Evolutionary conservation across 2,888 invertebrate species (phyloP).

Genomic region (Calephelis perditalis): DNA sequence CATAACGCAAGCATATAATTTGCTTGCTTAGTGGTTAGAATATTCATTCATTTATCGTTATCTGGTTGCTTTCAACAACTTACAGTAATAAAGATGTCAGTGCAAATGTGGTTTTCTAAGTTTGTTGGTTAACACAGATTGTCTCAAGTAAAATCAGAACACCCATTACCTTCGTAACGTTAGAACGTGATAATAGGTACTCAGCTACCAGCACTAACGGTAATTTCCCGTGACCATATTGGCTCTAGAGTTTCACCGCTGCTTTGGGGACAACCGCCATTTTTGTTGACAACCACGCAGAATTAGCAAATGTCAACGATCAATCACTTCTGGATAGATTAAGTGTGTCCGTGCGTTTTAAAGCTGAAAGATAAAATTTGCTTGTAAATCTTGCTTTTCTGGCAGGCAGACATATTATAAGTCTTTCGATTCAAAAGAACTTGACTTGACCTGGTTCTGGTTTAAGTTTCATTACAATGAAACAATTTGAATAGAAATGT

Average conservation of each 20-base stretch:
- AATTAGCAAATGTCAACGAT: constrained; percentile 6
- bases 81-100: not conserved
- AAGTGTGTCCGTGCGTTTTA: too few species aligned
- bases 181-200: constrained; percentile 9
- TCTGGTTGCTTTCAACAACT: too few species aligned
- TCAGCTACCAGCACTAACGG: constrained; percentile 23
- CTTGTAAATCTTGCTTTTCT: too few species aligned
- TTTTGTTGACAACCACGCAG: constrained; percentile 22
- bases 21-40: too few species aligned
- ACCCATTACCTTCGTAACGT: not conserved
- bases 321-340: not conserved
- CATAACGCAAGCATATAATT: too few species aligned
- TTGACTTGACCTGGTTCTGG: too few species aligned
- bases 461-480: too few species aligned
- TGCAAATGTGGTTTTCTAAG: not conserved
- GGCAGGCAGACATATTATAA: too few species aligned
- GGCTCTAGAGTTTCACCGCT: constrained; percentile 26
- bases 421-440: too few species aligned
- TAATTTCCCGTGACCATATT: constrained; percentile 27
- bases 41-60: too few species aligned
- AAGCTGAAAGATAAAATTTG: too few species aligned
- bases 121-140: not conserved
- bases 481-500: too few species aligned
- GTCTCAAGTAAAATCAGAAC: constrained; percentile 7
- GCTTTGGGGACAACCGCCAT: constrained; percentile 28